These are phyloP conservation scores for Zophobas atratus DNA, from an alignment of 1,140 invertebrate species.

Conservation along the genomic window DNA sequence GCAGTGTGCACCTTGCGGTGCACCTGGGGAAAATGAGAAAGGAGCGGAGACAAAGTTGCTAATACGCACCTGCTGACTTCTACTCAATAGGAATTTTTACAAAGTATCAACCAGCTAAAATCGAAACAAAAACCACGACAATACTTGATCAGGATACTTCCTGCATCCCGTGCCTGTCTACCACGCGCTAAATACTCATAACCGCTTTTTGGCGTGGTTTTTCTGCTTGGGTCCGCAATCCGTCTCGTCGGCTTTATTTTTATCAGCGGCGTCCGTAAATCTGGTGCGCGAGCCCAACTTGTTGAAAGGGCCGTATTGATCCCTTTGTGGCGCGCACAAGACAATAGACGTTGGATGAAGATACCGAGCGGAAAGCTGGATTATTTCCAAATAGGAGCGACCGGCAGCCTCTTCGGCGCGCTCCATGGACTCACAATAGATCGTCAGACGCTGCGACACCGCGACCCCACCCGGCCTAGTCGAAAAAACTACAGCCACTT, in stretches of 20 bases:
- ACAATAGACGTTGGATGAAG: conserved; percentile 39
- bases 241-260: conserved; percentile 17
- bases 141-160: no score
- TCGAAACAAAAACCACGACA: no score
- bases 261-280: conserved; percentile 27
- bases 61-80: no score
- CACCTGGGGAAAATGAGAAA: no score
- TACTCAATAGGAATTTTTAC: no score
- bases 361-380: conserved; percentile 40
- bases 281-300: conserved; percentile 18
- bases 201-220: not conserved
- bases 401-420: conserved; percentile 32
- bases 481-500: conserved; percentile 35
- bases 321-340: conserved; percentile 35
- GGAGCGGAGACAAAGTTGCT: no score
- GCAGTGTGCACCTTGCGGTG: no score
- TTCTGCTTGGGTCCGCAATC: not conserved
- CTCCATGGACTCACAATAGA: conserved; percentile 36
- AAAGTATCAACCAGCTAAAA: no score
- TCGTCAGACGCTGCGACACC: conserved; percentile 30
- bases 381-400: conserved; percentile 28
- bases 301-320: conserved; percentile 36
- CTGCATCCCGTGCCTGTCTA: no score
- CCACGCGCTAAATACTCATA: not conserved
- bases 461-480: conserved; percentile 21